Conservation (phyloP, 2,113 vertebrate species). For the Thryonomys swinderianus region DNA sequence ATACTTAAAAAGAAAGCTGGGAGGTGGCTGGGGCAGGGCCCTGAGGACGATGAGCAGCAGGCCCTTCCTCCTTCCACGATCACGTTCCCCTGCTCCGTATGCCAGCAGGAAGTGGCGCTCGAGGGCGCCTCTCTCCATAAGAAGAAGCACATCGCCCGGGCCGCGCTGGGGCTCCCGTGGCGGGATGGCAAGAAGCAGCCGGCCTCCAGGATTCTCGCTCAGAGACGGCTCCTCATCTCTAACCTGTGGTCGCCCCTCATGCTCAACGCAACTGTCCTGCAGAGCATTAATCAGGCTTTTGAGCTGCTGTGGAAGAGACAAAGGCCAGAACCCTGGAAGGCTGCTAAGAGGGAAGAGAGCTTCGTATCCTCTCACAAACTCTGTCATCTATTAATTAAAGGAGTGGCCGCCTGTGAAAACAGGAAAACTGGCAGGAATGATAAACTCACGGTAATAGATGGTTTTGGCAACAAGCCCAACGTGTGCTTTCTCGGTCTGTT, state of each 20-base stretch:
- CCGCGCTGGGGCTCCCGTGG: conserved; percentile 56
- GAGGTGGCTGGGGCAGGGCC: too few relatives aligned
- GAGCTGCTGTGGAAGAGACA: conserved; percentile 77
- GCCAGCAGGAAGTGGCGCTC: conserved; percentile 45
- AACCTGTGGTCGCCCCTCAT: conserved; percentile 39
- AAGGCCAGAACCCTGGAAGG: neutral
- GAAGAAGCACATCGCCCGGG: conserved; percentile 75
- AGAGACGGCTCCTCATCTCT: conserved; percentile 71
- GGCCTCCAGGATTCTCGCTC: neutral
- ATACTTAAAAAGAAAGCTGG: neutral
- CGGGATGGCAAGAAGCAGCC: neutral
- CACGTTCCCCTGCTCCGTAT: conserved; percentile 79
- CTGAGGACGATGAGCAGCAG: fast-evolving
- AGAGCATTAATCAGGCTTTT: conserved; percentile 75
- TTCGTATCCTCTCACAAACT: conserved; percentile 26
- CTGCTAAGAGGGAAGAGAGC: neutral
- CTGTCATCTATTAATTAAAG: conserved; percentile 78
- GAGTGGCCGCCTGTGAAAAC: conserved; percentile 79
- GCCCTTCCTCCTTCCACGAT: fast-evolving
- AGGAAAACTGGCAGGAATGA: conserved; percentile 82
- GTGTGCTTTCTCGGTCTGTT: conserved; percentile 84
- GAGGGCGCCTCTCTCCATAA: conserved; percentile 73
- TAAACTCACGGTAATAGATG: conserved; percentile 68
- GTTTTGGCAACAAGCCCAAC: conserved; percentile 82
- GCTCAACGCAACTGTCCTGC: conserved; percentile 64